A percentile compares a stretch with the other conserved stretches of the same genome.
Evolutionary conservation across 2,888 invertebrate genomes (phyloP).

Genomic region (Pimpla rufipes): DNA sequence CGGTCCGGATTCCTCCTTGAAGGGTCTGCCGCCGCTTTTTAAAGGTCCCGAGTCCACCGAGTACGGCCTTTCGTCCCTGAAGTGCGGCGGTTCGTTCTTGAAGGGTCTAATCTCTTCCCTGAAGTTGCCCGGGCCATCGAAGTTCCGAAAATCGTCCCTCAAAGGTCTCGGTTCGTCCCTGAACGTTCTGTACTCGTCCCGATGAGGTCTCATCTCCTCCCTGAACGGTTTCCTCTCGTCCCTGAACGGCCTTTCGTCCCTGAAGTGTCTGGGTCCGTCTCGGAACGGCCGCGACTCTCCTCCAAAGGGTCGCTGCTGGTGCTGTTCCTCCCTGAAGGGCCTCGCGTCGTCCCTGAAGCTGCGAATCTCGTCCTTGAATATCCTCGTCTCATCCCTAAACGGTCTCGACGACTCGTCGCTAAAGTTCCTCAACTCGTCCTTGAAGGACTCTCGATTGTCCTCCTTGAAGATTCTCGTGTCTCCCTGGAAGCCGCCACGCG

Average conservation of each 20-base stretch:
- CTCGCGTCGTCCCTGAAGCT: constrained; percentile 62
- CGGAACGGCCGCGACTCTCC: constrained; percentile 46
- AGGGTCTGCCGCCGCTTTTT: neutral
- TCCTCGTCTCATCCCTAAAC: constrained; percentile 52
- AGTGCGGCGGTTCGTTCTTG: neutral
- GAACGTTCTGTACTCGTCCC: constrained; percentile 28
- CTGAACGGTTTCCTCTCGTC: constrained; percentile 41
- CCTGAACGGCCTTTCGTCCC: constrained; percentile 52
- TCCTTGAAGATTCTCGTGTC: constrained; percentile 58
- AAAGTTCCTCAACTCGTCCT: constrained; percentile 52
- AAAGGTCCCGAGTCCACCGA: neutral
- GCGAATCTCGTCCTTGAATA: constrained; percentile 56
- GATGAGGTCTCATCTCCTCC: constrained; percentile 41
- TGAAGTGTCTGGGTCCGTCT: constrained; percentile 40
- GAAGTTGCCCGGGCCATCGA: constrained; percentile 42
- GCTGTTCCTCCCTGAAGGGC: constrained; percentile 53
- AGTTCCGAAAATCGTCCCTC: constrained; percentile 35
- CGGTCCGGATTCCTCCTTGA: neutral
- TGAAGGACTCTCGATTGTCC: constrained; percentile 44
- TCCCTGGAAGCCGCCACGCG: constrained; percentile 53
- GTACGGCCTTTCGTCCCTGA: neutral
- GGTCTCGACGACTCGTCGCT: constrained; percentile 63
- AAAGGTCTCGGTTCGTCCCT: constrained; percentile 18
- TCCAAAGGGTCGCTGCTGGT: constrained; percentile 43
- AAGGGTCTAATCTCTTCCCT: constrained; percentile 32